Evolutionary conservation across 2,888 invertebrate genomes (phyloP).

Genomic region (Sisyra terminalis): DNA sequence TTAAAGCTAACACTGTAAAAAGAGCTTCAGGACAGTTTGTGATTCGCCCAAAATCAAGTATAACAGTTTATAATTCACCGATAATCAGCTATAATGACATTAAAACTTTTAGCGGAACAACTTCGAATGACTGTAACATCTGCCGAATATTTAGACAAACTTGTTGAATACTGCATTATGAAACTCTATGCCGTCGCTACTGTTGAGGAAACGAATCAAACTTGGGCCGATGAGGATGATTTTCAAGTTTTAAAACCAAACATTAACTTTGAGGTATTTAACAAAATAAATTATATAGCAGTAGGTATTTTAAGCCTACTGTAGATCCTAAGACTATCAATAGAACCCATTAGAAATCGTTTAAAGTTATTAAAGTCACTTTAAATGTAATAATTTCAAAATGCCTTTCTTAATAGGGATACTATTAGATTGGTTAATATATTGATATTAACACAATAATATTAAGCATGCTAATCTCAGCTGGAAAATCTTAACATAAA

Average conservation of each 20-base stretch:
- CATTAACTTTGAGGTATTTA: constrained; percentile 45
- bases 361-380: too few species aligned
- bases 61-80: constrained; percentile 43
- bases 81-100: constrained; percentile 43
- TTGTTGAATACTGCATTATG: constrained; percentile 67
- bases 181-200: constrained; percentile 62
- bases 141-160: constrained; percentile 57
- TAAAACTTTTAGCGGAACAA: constrained; percentile 31
- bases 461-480: too few species aligned
- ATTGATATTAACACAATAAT: too few species aligned
- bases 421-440: too few species aligned
- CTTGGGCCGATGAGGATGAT: constrained; percentile 71
- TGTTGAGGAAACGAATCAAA: constrained; percentile 66
- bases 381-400: too few species aligned
- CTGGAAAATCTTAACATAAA: too few species aligned
- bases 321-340: too few species aligned
- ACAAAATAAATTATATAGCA: too few species aligned
- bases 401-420: too few species aligned
- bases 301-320: too few species aligned
- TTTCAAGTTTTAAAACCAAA: constrained; percentile 61
- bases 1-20: constrained; percentile 51
- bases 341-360: too few species aligned
- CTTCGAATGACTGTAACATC: constrained; percentile 37
- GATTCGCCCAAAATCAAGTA: constrained; percentile 45
- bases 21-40: constrained; percentile 46